Conservation (phyloP, 2,797 vertebrate genomes). For the Schizopygopsis pylzovi region DNA sequence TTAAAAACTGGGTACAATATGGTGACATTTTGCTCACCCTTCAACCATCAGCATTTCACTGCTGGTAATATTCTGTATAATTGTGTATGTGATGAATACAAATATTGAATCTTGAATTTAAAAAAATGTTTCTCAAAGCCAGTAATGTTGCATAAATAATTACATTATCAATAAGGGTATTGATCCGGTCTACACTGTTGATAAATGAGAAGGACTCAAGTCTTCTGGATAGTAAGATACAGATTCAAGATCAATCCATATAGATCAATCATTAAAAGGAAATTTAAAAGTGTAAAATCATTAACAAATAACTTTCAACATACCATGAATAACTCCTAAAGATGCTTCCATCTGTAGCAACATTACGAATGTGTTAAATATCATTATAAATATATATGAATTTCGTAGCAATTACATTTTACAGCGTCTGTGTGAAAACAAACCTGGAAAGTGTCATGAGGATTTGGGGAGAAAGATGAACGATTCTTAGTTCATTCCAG, state of each 20-base stretch:
- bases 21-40: background rate
- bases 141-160: constrained; percentile 17
- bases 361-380: too few species aligned
- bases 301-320: background rate
- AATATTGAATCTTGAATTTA: too few species aligned
- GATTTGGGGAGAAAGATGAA: too few species aligned
- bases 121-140: background rate
- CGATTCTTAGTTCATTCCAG: background rate
- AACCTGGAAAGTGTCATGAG: too few species aligned
- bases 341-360: too few species aligned
- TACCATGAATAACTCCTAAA: background rate
- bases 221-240: background rate
- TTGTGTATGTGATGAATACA: too few species aligned
- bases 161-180: background rate
- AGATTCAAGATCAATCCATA: constrained; percentile 13
- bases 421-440: too few species aligned
- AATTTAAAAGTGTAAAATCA: background rate
- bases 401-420: background rate
- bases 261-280: background rate
- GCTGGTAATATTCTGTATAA: too few species aligned
- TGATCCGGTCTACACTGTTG: constrained; percentile 1
- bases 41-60: background rate
- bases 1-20: too few species aligned
- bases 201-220: constrained; percentile 3
- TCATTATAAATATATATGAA: too few species aligned